Evolutionary conservation across 1,140 invertebrate species (phyloP).

Genomic region (Leptinotarsa texana): DNA sequence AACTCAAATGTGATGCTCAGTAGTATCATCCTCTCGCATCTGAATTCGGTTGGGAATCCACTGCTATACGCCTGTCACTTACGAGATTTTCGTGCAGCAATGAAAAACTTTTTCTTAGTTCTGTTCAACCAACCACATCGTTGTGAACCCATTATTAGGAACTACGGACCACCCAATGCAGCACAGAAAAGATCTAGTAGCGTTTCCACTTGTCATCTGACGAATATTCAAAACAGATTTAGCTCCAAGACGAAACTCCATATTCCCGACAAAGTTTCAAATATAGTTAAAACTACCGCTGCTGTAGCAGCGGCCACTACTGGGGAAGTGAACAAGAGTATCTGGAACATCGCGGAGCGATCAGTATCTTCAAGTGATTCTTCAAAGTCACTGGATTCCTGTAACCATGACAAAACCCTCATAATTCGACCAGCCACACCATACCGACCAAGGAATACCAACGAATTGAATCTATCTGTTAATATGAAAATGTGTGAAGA

Average conservation of each 20-base stretch:
- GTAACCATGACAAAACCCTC: constrained; percentile 28
- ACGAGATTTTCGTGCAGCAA: constrained; percentile 78
- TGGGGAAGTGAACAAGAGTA: constrained; percentile 52
- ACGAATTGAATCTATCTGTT: constrained; percentile 23
- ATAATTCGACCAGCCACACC: constrained; percentile 36
- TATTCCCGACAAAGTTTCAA: constrained; percentile 1
- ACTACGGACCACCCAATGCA: neutral
- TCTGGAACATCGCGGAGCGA: constrained; percentile 56
- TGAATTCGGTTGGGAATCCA: constrained; percentile 88
- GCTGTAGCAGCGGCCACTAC: constrained; percentile 54
- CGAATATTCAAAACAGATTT: constrained; percentile 14
- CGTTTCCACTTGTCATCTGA: neutral
- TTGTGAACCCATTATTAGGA: constrained; percentile 19
- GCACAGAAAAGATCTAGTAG: neutral
- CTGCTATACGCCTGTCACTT: constrained; percentile 88
- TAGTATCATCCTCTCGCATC: constrained; percentile 85
- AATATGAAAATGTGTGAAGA: constrained; percentile 21
- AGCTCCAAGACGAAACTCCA: neutral
- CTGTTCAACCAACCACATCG: constrained; percentile 57
- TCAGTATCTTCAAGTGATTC: constrained; percentile 46
- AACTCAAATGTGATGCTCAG: constrained; percentile 72
- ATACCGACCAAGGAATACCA: constrained; percentile 32
- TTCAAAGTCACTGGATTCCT: constrained; percentile 28
- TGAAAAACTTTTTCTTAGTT: constrained; percentile 67
- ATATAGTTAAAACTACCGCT: constrained; percentile 53